Percentiles rank a stretch among this genome's conserved stretches.
These are phyloP conservation scores for Clarias gariepinus DNA, from an alignment of 2,113 vertebrate species.

Conservation along the genomic window DNA sequence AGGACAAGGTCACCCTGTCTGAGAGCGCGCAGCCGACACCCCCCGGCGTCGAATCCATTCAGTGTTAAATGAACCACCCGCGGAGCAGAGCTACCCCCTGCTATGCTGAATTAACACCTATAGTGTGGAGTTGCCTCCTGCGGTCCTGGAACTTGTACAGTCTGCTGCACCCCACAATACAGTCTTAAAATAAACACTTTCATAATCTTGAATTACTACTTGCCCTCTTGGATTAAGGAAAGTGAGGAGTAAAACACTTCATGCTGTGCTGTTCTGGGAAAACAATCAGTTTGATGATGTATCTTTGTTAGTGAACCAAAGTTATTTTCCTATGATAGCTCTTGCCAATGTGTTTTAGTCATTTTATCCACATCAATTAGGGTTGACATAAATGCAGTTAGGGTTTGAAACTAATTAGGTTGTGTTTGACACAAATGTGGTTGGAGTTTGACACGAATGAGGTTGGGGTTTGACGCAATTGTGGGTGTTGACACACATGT, in stretches of 20 bases:
- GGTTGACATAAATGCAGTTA: no score
- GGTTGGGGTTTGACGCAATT: no score
- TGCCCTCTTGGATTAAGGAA: background rate
- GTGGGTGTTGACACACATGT: no score
- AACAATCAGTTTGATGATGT: background rate
- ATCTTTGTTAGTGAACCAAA: no score
- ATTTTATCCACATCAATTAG: background rate
- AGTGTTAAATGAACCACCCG: background rate
- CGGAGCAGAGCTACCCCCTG: background rate
- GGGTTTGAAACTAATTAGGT: no score
- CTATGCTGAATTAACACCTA: slow-evolving; percentile 3
- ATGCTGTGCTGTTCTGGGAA: background rate
- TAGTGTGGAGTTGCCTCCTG: background rate
- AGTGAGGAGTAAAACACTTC: background rate
- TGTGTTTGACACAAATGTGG: no score
- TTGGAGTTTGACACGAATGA: no score
- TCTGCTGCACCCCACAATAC: background rate
- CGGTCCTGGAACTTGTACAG: background rate
- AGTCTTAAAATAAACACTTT: background rate
- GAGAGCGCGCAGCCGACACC: background rate
- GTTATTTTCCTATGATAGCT: no score
- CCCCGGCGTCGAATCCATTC: background rate
- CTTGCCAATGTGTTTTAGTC: background rate
- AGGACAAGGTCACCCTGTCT: slow-evolving; percentile 12
- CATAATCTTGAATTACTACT: background rate